Evolutionary conservation across 2,113 vertebrate genomes (phyloP).

Genomic region (Dromas ardeola): DNA sequence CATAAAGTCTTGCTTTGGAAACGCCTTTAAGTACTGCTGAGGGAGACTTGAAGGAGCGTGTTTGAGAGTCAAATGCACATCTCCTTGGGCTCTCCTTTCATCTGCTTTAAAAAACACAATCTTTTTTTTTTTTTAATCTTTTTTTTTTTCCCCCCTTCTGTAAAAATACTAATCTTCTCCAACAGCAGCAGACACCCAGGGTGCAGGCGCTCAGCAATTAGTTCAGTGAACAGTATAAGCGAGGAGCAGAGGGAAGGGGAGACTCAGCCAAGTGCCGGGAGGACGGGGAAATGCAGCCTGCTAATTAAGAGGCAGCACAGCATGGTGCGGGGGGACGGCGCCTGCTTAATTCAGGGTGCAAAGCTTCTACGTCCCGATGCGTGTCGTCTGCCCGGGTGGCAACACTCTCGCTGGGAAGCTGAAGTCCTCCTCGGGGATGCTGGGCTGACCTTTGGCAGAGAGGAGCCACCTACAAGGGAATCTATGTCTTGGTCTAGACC

Average conservation of each 20-base stretch:
- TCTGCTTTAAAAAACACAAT: constrained; percentile 76
- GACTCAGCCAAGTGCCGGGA: not conserved
- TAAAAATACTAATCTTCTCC: constrained; percentile 75
- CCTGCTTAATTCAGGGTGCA: not conserved
- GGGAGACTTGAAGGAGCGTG: constrained; percentile 75
- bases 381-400: rapidly evolving
- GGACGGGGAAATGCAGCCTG: not conserved
- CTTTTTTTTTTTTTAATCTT: constrained; percentile 51
- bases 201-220: constrained; percentile 69
- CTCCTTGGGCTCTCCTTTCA: constrained; percentile 79
- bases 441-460: not conserved
- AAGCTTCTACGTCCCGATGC: rapidly evolving
- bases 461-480: not conserved
- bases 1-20: constrained; percentile 79
- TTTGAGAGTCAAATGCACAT: constrained; percentile 77
- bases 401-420: rapidly evolving
- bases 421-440: not conserved
- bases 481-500: not conserved
- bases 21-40: constrained; percentile 77
- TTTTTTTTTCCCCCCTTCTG: not conserved
- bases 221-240: constrained; percentile 2
- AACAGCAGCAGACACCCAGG: constrained; percentile 63
- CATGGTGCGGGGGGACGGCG: not conserved
- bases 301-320: constrained; percentile 31
- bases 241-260: constrained; percentile 48